Evolutionary conservation across 2,113 vertebrate genomes (phyloP), one percentile per base, ranked within the genome.

Genomic region (Oreochromis spilurus): DNA sequence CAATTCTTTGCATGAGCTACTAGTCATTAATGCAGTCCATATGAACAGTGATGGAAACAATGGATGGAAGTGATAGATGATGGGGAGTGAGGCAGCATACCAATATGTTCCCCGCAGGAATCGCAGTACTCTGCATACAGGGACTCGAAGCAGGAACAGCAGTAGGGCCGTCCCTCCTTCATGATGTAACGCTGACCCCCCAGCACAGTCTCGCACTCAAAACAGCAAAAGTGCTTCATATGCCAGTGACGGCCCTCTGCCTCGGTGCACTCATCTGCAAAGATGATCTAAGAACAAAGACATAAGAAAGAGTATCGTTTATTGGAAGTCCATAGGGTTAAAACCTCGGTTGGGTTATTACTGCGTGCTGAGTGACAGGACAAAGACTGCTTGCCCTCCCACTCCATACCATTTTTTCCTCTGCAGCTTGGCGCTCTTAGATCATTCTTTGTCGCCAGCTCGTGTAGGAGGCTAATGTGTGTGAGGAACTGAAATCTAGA

Each of bases 191-290:
- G 97, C 96, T 99, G 99, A 13, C 99, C 99, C 0, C 99, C 99
- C 87, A 99, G 96, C 77, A 98, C 97, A 0, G 97, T 98, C 96
- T 99, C 98, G 0, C 99, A 99, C 94, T 99, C 99, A 1, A 98
- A 99, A 94, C 99, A 99, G 96, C 99, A 99, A 91, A 99, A 99
- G 92, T 99, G 99, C 94, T 99, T 98, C 98, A 99, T 99, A 96
- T 99, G 99, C 99, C 99, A 99, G 95, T 99, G 99, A 4, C 98
- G 96, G 4, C 99, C 98, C 92, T 99, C 99, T 0, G 99, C 99
- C 93, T 99, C 99, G 0, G 99, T 99, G 97, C 99, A 99, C 89
- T 99, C 99, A 0, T 99, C 99, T 0, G 99, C 97, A 89, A 99
- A 98, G 92, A 99, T 99, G 94, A 99, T 99, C 99, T 99, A 67